Base-by-base conservation (phyloP, 2,113 vertebrate genomes). In the Sinocyclocheilus grahami region DNA sequence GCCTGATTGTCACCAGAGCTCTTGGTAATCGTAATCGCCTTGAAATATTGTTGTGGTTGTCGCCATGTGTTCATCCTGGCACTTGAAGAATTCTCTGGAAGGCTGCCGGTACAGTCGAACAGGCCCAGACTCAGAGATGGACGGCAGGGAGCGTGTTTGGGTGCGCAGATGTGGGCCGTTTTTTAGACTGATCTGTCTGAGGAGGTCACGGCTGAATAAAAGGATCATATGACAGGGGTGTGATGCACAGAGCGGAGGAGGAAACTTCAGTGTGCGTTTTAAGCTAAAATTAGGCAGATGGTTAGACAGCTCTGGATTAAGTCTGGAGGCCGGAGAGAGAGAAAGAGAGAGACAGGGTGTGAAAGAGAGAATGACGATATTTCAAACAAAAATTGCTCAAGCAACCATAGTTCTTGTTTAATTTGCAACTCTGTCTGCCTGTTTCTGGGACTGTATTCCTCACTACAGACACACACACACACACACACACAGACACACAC, bases 401-500 rank as follows among this genome's bases (percentile, higher is more conserved):
- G 55, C 67, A 55, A 42, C 30, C 86, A 84, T 65, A 84, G 63
- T 67, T 87, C 86, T 83, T 84, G 82, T 79, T 84, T 87, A 79
- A 87, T 87, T 85, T 87, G 86, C 78, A 72, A 83, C 86, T 82
- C 42, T 86, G 71, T 84, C 82, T 85, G 83, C 69, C 62, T 33
- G 42, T 78, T 20, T 77, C 74, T 14, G 14, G 1, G 39, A 20
- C 24, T 30, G 10, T 75, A 22, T 51, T 78, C 12, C 55, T 80
- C 16, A 46, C n/a, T 20, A 74, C 30, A 63, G 74, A 72, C 77
- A 42, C 53, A 18, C 65, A 80, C 18, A 84, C 60, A 84, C 74
- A 87, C 77, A 55, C 67, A 76, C 65, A 80, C 18, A 84, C 60
- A 84, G 62, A 87, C 77, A 55, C 67, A 76, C 67, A 81, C 30